These are phyloP conservation scores for Ylistrum balloti DNA, from an alignment of 1,140 invertebrate species.

Conservation along the genomic window DNA sequence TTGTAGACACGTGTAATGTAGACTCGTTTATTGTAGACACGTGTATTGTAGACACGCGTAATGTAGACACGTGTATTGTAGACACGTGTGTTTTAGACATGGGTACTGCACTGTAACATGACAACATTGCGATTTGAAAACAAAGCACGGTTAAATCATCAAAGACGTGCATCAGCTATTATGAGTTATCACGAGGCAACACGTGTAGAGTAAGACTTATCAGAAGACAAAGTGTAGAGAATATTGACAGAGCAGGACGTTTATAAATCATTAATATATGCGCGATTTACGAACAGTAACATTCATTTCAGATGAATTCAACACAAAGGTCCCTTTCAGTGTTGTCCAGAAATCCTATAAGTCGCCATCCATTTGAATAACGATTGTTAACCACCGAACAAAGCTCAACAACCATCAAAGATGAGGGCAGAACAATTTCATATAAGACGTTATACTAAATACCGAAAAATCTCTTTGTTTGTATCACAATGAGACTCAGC, in stretches of 20 bases:
- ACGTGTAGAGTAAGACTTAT: not conserved
- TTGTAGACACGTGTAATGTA: no score
- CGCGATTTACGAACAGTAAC: not conserved
- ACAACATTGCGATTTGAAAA: no score
- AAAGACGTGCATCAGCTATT: no score
- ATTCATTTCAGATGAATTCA: not conserved
- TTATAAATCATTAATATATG: slow-evolving; percentile 10
- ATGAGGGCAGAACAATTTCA: not conserved
- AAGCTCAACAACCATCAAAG: not conserved
- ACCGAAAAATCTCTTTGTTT: not conserved
- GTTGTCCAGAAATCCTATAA: slow-evolving; percentile 11
- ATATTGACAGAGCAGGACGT: not conserved
- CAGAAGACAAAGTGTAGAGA: not conserved
- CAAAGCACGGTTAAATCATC: no score
- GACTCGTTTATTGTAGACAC: no score
- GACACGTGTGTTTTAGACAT: no score
- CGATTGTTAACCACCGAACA: not conserved
- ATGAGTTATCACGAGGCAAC: not conserved
- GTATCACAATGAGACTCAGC: not conserved
- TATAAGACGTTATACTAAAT: slow-evolving; percentile 19
- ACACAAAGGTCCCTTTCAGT: not conserved
- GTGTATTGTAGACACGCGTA: no score
- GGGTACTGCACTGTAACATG: no score
- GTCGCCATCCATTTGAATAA: not conserved
- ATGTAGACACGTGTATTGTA: no score